Evolutionary conservation across 2,113 vertebrate genomes (phyloP).

Genomic region (Scytalopus superciliaris): DNA sequence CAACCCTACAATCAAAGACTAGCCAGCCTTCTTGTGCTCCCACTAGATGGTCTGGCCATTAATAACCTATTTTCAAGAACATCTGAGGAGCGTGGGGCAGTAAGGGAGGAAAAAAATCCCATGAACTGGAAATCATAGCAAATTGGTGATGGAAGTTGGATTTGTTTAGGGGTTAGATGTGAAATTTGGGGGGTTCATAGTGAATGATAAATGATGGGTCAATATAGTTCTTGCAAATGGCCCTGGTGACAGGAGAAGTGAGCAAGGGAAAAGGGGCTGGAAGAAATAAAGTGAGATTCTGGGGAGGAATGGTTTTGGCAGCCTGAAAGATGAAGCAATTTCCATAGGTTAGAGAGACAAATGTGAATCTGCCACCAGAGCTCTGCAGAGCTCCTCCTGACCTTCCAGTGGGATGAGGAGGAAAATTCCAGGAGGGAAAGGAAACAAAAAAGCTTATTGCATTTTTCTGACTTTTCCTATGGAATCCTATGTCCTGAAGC

Average conservation of each 20-base stretch:
- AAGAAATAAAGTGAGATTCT: background rate
- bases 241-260: background rate
- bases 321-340: background rate
- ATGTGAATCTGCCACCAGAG: rapidly evolving
- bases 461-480: background rate
- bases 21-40: background rate
- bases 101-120: background rate
- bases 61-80: background rate
- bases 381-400: background rate
- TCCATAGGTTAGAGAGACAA: background rate
- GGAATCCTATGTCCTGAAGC: background rate
- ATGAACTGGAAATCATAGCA: background rate
- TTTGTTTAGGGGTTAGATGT: background rate
- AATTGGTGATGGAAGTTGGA: background rate
- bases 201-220: background rate
- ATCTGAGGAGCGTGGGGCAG: background rate
- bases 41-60: background rate
- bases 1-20: background rate
- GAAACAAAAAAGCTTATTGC: background rate
- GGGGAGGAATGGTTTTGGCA: background rate
- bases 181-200: background rate
- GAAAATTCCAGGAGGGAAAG: background rate
- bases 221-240: background rate
- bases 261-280: background rate
- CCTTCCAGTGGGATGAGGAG: background rate